These are phyloP conservation scores for Chaenodraco wilsoni DNA, from an alignment of 2,797 vertebrate genomes.

Conservation along the genomic window DNA sequence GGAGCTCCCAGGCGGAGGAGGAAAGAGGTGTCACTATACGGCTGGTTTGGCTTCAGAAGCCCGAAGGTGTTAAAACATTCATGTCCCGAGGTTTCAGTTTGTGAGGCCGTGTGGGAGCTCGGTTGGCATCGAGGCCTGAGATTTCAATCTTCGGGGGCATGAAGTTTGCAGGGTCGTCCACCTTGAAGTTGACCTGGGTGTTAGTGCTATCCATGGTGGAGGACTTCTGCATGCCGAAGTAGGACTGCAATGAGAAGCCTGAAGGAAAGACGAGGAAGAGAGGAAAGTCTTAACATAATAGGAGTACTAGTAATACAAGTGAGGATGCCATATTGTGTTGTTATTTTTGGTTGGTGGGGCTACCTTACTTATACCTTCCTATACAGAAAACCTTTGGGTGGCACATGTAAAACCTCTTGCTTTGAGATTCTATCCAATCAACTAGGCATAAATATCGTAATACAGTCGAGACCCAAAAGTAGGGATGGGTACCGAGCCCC, in stretches of 20 bases:
- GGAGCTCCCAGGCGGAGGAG: background rate
- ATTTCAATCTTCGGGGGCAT: slow-evolving; percentile 90
- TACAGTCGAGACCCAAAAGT: background rate
- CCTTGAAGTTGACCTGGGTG: slow-evolving; percentile 84
- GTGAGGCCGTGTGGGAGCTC: slow-evolving; percentile 82
- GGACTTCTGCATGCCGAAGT: slow-evolving; percentile 91
- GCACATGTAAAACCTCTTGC: background rate
- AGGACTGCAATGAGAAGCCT: slow-evolving; percentile 90
- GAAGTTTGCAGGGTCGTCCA: slow-evolving; percentile 85
- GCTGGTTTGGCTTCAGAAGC: slow-evolving; percentile 85
- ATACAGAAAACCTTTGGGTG: background rate
- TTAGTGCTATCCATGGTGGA: slow-evolving; percentile 92
- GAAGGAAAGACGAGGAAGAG: slow-evolving; percentile 51
- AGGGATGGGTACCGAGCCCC: no score
- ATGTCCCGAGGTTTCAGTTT: slow-evolving; percentile 94
- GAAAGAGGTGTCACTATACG: slow-evolving; percentile 25
- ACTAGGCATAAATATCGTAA: no score
- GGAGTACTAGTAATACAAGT: no score
- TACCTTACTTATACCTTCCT: background rate
- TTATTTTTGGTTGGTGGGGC: background rate
- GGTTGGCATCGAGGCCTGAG: slow-evolving; percentile 83
- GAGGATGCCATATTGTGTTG: background rate
- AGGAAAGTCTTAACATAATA: no score
- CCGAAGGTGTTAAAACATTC: slow-evolving; percentile 94
- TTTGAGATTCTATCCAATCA: background rate